Percentiles rank a stretch among this genome's conserved stretches.
Conservation (phyloP, 2,797 vertebrate species). For the Poeciliopsis infans region DNA sequence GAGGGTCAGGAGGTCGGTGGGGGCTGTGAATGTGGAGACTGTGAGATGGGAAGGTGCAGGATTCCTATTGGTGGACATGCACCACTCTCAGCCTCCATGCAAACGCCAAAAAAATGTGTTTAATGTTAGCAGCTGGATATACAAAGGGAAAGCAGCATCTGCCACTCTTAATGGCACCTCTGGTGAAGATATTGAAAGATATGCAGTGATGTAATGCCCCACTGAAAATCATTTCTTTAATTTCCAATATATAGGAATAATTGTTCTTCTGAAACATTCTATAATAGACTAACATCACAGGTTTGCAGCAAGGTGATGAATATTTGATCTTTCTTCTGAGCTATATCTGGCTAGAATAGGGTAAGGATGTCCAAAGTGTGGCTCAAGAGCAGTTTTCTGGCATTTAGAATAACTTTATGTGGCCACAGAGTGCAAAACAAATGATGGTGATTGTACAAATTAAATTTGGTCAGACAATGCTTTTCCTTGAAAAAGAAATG, state of each 20-base stretch:
- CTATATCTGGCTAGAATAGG: background rate
- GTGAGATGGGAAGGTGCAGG: slow-evolving; percentile 22
- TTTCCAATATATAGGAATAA: background rate
- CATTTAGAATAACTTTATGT: background rate
- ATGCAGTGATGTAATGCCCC: background rate
- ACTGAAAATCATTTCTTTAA: background rate
- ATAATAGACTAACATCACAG: background rate
- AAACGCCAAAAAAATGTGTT: slow-evolving; percentile 56
- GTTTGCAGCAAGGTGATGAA: background rate
- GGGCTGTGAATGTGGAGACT: slow-evolving; percentile 23
- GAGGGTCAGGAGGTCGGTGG: background rate
- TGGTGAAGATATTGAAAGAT: background rate
- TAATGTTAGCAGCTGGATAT: slow-evolving; percentile 54
- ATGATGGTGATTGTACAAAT: background rate
- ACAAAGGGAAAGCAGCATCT: slow-evolving; percentile 16
- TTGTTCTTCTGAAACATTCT: background rate
- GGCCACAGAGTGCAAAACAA: background rate
- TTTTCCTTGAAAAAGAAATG: background rate
- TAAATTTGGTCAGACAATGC: background rate
- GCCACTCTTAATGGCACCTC: background rate
- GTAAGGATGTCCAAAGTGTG: background rate
- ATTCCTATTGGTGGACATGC: slow-evolving; percentile 75
- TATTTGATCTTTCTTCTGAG: background rate
- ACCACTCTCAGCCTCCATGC: slow-evolving; percentile 81
- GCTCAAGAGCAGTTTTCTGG: background rate